Percentiles rank a stretch among this genome's conserved stretches.
These are phyloP conservation scores for Cryptus viduatorius DNA, from an alignment of 2,888 invertebrate genomes.

Conservation along the genomic window DNA sequence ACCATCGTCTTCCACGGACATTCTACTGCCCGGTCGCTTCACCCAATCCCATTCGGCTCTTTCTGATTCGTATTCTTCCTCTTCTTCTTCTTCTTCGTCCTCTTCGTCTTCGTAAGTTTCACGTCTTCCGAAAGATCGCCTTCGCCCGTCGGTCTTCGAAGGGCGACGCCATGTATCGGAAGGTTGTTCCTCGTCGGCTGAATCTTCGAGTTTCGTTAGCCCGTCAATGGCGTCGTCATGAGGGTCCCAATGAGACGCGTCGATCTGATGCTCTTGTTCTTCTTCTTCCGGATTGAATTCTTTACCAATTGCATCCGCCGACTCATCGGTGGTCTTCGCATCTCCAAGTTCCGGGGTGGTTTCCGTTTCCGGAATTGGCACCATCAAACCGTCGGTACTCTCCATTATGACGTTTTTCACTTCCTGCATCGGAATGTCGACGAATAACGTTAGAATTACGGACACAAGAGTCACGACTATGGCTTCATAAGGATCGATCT, in stretches of 20 bases:
- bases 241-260: slow-evolving; percentile 13
- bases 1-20: slow-evolving; percentile 69
- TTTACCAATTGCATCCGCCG: not conserved
- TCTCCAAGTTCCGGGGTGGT: slow-evolving; percentile 25
- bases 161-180: slow-evolving; percentile 53
- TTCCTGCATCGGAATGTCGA: slow-evolving; percentile 89
- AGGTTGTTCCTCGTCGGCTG: slow-evolving; percentile 51
- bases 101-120: slow-evolving; percentile 71
- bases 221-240: slow-evolving; percentile 40
- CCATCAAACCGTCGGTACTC: slow-evolving; percentile 74
- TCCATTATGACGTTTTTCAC: slow-evolving; percentile 85
- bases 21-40: slow-evolving; percentile 39
- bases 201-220: slow-evolving; percentile 60
- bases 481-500: slow-evolving; percentile 88
- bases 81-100: slow-evolving; percentile 69
- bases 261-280: slow-evolving; percentile 39
- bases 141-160: slow-evolving; percentile 65
- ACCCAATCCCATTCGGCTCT: slow-evolving; percentile 56
- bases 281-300: slow-evolving; percentile 21
- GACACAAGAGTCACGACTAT: slow-evolving; percentile 86
- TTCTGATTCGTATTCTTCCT: slow-evolving; percentile 44
- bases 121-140: slow-evolving; percentile 66
- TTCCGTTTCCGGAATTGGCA: slow-evolving; percentile 35
- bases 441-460: slow-evolving; percentile 87
- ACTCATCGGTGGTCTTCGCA: slow-evolving; percentile 4